A percentile compares a stretch with the other conserved stretches of the same genome.
These are phyloP conservation scores for Rhopalosiphum padi DNA, from an alignment of 1,140 invertebrate species.

Conservation along the genomic window DNA sequence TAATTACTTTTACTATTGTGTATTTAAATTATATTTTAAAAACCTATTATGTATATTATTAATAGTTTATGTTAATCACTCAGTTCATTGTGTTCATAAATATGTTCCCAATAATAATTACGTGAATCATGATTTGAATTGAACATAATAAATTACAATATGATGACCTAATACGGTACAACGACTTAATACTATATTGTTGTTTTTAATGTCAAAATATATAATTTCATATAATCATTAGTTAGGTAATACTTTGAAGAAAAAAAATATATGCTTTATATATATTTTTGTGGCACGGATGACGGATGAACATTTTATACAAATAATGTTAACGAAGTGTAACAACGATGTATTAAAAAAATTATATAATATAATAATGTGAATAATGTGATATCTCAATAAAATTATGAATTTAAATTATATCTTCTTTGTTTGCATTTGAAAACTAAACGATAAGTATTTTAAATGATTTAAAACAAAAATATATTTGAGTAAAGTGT, in stretches of 20 bases:
- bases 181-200: background rate
- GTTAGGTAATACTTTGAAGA: no score
- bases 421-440: no score
- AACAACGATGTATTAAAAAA: no score
- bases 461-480: background rate
- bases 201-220: background rate
- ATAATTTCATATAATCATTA: background rate
- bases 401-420: no score
- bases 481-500: background rate
- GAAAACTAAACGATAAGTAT: background rate
- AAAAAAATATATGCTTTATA: no score
- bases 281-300: background rate
- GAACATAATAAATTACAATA: no score
- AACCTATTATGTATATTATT: no score
- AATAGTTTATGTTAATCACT: no score
- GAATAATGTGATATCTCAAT: background rate
- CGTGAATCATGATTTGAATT: no score
- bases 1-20: background rate
- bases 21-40: background rate
- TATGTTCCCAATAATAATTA: no score
- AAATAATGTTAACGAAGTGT: background rate
- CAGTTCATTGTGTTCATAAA: no score
- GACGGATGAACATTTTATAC: background rate
- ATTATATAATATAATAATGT: background rate
- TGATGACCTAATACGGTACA: no score